A percentile compares a stretch with the other conserved stretches of the same genome.
These are phyloP conservation scores for Drosophila jambulina DNA, from an alignment of 1,140 invertebrate genomes.

Conservation along the genomic window DNA sequence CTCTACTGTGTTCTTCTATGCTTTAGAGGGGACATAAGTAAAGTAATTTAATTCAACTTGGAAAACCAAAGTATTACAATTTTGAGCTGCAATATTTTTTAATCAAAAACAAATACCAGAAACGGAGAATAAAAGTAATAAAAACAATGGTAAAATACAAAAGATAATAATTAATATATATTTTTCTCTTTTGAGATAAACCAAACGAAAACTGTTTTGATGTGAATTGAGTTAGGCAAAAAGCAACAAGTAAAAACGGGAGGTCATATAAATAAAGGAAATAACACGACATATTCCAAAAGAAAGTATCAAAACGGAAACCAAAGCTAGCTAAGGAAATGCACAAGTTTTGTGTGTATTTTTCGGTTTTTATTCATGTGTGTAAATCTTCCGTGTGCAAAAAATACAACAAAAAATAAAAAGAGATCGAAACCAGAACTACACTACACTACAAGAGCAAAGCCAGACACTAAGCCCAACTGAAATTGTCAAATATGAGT, in stretches of 20 bases:
- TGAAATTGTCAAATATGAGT: slow-evolving; percentile 81
- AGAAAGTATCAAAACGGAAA: slow-evolving; percentile 67
- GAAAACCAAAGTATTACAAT: slow-evolving; percentile 77
- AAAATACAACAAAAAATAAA: slow-evolving; percentile 22
- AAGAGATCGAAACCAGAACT: slow-evolving; percentile 38
- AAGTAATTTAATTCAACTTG: slow-evolving; percentile 40
- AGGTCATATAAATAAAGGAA: slow-evolving; percentile 23
- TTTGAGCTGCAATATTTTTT: slow-evolving; percentile 83
- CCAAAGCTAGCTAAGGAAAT: slow-evolving; percentile 59
- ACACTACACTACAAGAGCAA: slow-evolving; percentile 75
- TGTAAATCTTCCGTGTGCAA: slow-evolving; percentile 82
- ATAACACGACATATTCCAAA: slow-evolving; percentile 69
- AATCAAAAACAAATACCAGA: slow-evolving; percentile 59
- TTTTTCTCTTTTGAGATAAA: slow-evolving; percentile 83
- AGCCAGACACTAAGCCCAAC: slow-evolving; percentile 82
- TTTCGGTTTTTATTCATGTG: slow-evolving; percentile 73
- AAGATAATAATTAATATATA: slow-evolving; percentile 82
- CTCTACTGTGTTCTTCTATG: slow-evolving; percentile 74
- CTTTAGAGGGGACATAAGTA: slow-evolving; percentile 45
- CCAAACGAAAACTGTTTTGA: slow-evolving; percentile 72
- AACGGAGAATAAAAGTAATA: slow-evolving; percentile 27
- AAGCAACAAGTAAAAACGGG: slow-evolving; percentile 21
- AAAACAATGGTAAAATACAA: slow-evolving; percentile 59
- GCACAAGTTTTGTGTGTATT: slow-evolving; percentile 71
- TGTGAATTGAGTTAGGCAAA: slow-evolving; percentile 79